phyloP scores from a whole-genome alignment of 2,797 vertebrate genomes.

The Leptatherina wallacei region DNA sequence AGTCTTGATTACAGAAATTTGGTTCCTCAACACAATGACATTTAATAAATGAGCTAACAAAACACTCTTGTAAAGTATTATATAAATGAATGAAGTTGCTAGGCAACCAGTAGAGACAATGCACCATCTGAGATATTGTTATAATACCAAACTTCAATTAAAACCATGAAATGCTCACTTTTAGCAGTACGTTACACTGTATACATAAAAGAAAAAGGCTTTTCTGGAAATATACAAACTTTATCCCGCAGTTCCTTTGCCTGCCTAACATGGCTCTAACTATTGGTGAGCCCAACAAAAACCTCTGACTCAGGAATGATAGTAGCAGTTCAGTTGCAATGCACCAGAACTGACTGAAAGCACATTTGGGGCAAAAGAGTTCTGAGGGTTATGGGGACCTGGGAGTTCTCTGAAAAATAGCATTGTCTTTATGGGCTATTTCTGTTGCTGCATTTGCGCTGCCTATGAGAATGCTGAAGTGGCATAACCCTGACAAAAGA shows the following conservation, averaged over 20 bases:
- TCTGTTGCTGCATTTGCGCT: no score
- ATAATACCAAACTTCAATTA: background rate
- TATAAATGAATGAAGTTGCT: slow-evolving; percentile 23
- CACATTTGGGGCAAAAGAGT: background rate
- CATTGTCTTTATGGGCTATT: background rate
- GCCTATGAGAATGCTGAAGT: no score
- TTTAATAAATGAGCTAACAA: background rate
- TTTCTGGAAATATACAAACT: background rate
- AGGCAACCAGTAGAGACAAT: slow-evolving; percentile 22
- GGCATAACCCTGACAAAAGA: no score
- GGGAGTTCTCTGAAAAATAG: no score
- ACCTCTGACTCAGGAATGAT: background rate
- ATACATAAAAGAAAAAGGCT: background rate
- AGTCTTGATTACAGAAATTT: background rate
- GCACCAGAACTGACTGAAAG: background rate
- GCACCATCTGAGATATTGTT: background rate
- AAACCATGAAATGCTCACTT: background rate
- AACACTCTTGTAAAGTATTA: slow-evolving; percentile 1
- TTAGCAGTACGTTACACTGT: background rate
- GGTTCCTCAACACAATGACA: background rate
- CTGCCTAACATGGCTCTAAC: background rate
- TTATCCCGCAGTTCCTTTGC: background rate
- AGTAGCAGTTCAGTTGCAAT: background rate
- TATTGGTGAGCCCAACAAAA: background rate
- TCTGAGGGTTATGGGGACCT: background rate